Percentiles rank a stretch among this genome's conserved stretches.
Evolutionary conservation across 2,113 vertebrate genomes (phyloP).

Genomic region (Rhinoderma darwinii): DNA sequence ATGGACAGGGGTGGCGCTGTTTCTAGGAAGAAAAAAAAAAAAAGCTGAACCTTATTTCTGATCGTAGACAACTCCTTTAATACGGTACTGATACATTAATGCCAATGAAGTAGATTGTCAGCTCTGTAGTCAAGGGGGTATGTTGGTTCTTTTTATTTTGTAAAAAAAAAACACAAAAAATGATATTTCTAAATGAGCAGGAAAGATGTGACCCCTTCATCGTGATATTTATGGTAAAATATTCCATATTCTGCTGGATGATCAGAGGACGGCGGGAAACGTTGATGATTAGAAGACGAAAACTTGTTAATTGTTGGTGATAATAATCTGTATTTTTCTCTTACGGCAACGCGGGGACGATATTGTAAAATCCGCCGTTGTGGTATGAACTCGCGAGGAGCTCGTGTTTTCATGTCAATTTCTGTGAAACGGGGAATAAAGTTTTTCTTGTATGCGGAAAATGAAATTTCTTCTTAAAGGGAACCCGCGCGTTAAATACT

Average conservation of each 20-base stretch:
- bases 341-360: not conserved
- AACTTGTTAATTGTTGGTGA: not conserved
- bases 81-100: no score
- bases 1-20: not conserved
- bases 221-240: not conserved
- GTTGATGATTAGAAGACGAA: not conserved
- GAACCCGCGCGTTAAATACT: not conserved
- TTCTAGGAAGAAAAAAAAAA: not conserved
- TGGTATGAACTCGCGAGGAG: not conserved
- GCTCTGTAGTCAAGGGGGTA: not conserved
- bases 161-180: not conserved
- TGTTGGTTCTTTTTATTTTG: not conserved
- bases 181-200: constrained; percentile 7
- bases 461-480: not conserved
- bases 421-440: not conserved
- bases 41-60: no score
- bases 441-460: not conserved
- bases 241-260: not conserved
- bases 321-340: not conserved
- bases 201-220: not conserved
- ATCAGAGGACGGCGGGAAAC: not conserved
- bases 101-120: not conserved
- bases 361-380: not conserved
- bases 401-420: not conserved
- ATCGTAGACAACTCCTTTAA: not conserved